Base-by-base conservation (phyloP, 2,888 invertebrate species). In the Slavum lentiscoides region DNA sequence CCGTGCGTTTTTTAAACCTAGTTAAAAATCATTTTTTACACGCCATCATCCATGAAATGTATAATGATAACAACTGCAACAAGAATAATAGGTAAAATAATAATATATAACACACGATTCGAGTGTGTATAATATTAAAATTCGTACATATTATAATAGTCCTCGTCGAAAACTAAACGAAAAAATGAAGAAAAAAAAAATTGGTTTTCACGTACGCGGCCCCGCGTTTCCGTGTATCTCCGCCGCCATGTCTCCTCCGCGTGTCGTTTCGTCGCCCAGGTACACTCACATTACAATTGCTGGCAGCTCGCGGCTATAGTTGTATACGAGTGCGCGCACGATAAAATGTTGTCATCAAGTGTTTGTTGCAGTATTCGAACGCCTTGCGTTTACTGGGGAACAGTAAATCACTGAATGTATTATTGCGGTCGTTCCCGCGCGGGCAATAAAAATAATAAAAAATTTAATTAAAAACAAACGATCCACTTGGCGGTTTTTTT, bases 381-480 rank as follows among this genome's bases (percentile, higher is more conserved):
- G 23, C 13, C 43, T 43, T 2, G 23, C 5, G 23, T 13, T 37
- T 21, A 58, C 39, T 37, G 67, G 67, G 30, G 68, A 76, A 49
- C 49, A 49, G 68, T 76, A 59, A 76, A 76, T 68, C 59, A 67
- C 23, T 64, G 59, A 58, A 67, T 53, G 49, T 62, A 43, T 30
- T 64, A n/a, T 53, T 75, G 13, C 23, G 21, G 23, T 59, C 23
- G n/a, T 67, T 6, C 43, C 23, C 30, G 7, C 23, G 30, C 5
- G 66, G 55, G 30, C 55, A 58, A 19, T 49, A 37, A 55, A 15
- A 55, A 55, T 5, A 37, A 23, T 19, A 59, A 61, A 21, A 61
- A 43, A 43, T 43, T 43, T 39, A 11, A 19, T 37, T n/a, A 64
- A 53, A 15, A 37, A 55, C 37, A 53, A 53, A 19, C 0, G 37